Conservation (phyloP, 2,113 vertebrate species). For the Patagioenas fasciata region DNA sequence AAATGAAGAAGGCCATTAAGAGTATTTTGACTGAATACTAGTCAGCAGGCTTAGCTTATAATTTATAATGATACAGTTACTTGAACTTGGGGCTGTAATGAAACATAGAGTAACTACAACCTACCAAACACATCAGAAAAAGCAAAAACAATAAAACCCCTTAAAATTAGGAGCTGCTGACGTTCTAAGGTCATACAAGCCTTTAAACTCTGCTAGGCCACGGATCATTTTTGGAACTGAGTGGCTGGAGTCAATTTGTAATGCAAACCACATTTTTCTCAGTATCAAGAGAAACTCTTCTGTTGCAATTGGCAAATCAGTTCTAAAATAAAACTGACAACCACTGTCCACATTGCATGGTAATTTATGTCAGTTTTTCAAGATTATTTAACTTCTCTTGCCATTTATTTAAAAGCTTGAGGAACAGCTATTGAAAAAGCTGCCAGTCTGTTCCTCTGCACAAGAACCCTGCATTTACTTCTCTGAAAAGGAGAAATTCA, state of each 20-base stretch:
- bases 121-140: not conserved
- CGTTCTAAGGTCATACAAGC: not conserved
- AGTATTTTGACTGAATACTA: not conserved
- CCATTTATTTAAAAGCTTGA: not conserved
- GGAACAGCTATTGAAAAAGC: not conserved
- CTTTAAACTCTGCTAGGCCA: not conserved
- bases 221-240: not conserved
- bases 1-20: not conserved
- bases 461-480: not conserved
- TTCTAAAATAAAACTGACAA: slow-evolving; percentile 39
- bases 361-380: slow-evolving; percentile 37
- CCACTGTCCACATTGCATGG: not conserved
- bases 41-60: not conserved
- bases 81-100: not conserved
- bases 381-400: slow-evolving; percentile 12
- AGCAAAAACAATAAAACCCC: too few species aligned
- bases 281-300: not conserved
- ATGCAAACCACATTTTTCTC: not conserved
- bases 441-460: not conserved
- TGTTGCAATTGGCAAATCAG: not conserved
- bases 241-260: not conserved
- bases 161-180: not conserved
- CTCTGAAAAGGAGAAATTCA: not conserved
- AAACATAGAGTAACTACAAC: not conserved
- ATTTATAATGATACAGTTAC: not conserved